phyloP scores from a whole-genome alignment of 2,113 vertebrate species.

The Trematomus loennbergii region DNA sequence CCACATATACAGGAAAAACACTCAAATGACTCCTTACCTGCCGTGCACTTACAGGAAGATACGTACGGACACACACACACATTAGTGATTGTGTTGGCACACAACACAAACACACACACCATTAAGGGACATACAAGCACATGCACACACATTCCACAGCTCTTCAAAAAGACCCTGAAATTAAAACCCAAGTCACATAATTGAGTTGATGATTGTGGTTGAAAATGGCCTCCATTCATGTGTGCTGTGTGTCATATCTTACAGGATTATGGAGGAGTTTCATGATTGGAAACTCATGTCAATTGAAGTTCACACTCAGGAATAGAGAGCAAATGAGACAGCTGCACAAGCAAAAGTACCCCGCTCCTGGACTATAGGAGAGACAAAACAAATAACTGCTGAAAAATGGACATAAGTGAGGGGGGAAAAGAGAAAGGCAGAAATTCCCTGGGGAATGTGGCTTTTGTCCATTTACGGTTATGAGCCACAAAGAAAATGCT shows the following conservation, averaged over 20 bases:
- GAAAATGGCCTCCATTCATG: conserved; percentile 37
- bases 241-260: conserved; percentile 13
- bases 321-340: background rate
- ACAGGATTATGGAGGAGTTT: conserved; percentile 13
- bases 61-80: conserved; percentile 27
- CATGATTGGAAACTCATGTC: background rate
- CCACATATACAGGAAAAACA: conserved; percentile 64
- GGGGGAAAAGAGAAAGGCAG: conserved; percentile 12
- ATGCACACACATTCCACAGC: conserved; percentile 50
- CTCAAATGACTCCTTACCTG: conserved; percentile 75
- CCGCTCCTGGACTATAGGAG: background rate
- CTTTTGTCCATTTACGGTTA: background rate
- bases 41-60: conserved; percentile 66
- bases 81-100: conserved; percentile 4
- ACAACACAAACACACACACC: conserved; percentile 4
- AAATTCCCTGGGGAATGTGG: conserved; percentile 24
- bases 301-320: background rate
- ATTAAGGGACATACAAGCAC: conserved; percentile 12
- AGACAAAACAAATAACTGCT: conserved; percentile 1
- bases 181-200: conserved; percentile 53
- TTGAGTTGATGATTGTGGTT: conserved; percentile 30
- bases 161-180: conserved; percentile 42
- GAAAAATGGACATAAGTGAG: conserved; percentile 34
- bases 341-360: background rate
- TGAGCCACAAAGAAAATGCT: conserved; percentile 35